Conservation (phyloP, 1,140 invertebrate genomes). For the Phymastichus coffea region DNA sequence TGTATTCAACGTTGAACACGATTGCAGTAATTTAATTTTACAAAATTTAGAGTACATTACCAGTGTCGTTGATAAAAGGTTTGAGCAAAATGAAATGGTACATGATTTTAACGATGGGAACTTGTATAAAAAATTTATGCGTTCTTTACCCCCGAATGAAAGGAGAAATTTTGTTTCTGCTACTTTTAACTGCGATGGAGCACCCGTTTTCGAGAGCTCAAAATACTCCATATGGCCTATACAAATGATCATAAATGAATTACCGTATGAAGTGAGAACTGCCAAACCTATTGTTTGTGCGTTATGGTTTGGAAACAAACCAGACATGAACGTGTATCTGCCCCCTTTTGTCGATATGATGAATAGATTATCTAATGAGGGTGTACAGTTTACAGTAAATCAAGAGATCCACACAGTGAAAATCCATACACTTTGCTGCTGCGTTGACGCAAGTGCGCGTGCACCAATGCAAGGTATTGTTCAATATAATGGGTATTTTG, state of each 20-base stretch:
- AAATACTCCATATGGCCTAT: conserved; percentile 23
- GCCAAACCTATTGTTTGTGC: conserved; percentile 3
- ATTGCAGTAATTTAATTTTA: conserved; percentile 17
- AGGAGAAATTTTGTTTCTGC: conserved; percentile 6
- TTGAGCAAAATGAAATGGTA: background rate
- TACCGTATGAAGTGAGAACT: conserved; percentile 22
- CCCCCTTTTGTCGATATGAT: no score
- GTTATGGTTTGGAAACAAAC: no score
- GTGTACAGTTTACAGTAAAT: no score
- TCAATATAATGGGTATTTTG: no score
- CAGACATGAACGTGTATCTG: no score
- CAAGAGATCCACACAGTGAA: no score
- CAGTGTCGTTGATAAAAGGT: conserved; percentile 8
- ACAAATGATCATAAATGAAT: conserved; percentile 26
- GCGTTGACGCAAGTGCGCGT: no score
- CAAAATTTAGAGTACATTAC: conserved; percentile 8
- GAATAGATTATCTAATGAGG: no score
- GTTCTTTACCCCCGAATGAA: background rate
- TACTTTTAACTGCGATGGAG: conserved; percentile 28
- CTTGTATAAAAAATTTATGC: conserved; percentile 14
- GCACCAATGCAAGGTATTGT: no score
- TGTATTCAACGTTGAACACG: conserved; percentile 12
- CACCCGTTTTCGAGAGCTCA: conserved; percentile 23
- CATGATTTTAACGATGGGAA: conserved; percentile 22
- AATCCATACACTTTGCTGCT: no score